Conservation (phyloP, 2,888 invertebrate genomes). For the Linnaemya tessellans region DNA sequence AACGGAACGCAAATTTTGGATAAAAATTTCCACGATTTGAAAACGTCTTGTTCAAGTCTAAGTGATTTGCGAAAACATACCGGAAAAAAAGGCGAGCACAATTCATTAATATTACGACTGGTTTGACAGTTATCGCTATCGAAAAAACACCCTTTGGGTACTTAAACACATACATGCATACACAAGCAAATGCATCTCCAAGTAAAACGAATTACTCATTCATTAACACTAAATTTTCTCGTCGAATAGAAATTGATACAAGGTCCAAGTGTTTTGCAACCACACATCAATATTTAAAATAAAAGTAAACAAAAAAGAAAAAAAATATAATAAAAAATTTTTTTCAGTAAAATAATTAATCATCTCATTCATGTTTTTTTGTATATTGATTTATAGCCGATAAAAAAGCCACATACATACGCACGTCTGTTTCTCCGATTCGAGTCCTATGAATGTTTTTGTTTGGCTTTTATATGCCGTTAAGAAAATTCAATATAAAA, state of each 20-base stretch:
- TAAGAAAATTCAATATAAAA: constrained; percentile 25
- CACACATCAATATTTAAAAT: not conserved
- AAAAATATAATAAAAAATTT: too few species aligned
- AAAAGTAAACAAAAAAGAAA: not conserved
- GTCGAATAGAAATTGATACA: constrained; percentile 40
- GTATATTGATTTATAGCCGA: constrained; percentile 1
- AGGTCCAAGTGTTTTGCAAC: constrained; percentile 40
- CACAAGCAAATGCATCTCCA: not conserved
- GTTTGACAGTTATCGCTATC: too few species aligned
- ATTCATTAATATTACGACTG: too few species aligned
- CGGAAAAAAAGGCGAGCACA: too few species aligned
- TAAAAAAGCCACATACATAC: not conserved
- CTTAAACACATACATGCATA: not conserved
- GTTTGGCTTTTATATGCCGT: constrained; percentile 28
- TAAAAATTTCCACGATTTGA: too few species aligned
- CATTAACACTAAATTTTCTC: constrained; percentile 39
- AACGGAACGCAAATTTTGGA: too few species aligned
- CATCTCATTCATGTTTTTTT: constrained; percentile 18
- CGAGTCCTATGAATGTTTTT: not conserved
- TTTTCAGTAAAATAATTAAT: not conserved
- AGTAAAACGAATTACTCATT: constrained; percentile 55
- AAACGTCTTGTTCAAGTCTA: too few species aligned
- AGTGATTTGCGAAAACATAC: too few species aligned
- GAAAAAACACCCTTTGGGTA: too few species aligned
- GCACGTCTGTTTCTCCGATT: not conserved